Evolutionary conservation across 2,797 vertebrate species (phyloP), one percentile per base, ranked within the genome.

Genomic region (Platyrinchus mystaceus): DNA sequence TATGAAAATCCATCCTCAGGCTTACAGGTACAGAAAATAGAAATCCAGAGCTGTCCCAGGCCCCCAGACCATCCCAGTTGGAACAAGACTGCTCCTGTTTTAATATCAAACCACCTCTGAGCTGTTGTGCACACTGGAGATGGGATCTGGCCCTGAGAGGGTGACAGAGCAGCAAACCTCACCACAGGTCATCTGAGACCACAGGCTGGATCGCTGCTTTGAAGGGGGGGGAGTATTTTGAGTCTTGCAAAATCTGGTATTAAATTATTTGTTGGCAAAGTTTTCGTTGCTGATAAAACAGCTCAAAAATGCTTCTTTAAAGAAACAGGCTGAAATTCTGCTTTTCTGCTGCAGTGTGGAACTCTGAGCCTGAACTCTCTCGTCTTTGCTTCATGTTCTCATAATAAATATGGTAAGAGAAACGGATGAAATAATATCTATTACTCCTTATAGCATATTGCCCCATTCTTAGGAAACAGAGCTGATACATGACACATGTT

Each of bases 401-500:
- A 64, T 16, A 87, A 89, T 41, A 96, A 89, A 94, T 77, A 86
- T 2, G 49, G 71, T 49, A 83, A 77, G 9, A 88, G 67, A 74
- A 82, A 44, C 0, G 22, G 43, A 82, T 39, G 53, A 94, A 81
- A 86, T 71, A 3, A 5, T 83, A 84, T 74, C 89, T 90, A 84
- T 79, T 93, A 56, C 82, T 94, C 16, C 14, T 83, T 81, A 69
- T 46, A 93, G 82, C 84, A 64, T 39, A 94, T 56, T 88, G 94
- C 86, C 70, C 83, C 60, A 69, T 91, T 94, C 89, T 76, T 91
- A 71, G 77, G 89, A 79, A 93, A 92, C 3, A 5, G 56, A 89
- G 84, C 87, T 91, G 93, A 90, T 94, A 89, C 90, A 84, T 86
- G 88, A 93, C 92, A 96, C 93, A 93, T 96, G 95, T 95, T 97